Evolutionary conservation across 2,888 invertebrate genomes (phyloP), one percentile per base, ranked within the genome.

Genomic region (Lasioglossum morio): DNA sequence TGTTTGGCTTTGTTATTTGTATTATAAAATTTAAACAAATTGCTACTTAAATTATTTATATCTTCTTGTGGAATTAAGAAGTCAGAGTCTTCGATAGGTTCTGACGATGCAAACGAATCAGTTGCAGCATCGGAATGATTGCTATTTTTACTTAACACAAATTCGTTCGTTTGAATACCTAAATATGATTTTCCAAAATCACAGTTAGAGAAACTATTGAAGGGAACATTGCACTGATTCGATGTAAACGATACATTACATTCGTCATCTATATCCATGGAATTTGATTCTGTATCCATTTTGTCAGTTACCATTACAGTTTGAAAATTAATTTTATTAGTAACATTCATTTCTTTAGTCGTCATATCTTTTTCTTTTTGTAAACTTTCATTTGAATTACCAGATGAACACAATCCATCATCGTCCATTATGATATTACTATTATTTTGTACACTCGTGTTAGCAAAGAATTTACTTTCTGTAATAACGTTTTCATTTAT

Each of bases 401-500:
- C 27, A n/a, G 69, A 8, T 40, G 37, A 40, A 73, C 12, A 57
- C 19, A 5, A 23, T 19, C 14, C 27, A 72, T 69, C 48, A 0
- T 60, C n/a, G 14, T 77, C 40, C 10, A 14, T 73, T 75, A n/a
- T 0, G 30, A 19, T 37, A 69, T 72, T 27, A 70, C 16, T 76
- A 30, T 46, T 74, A 23, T 53, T 48, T 37, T 79, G 48, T 4
- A 74, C 27, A 37, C 34, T 27, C 10, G 84, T 37, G 63, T 86
- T 86, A 1, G 90, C 63, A 80, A 95, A 95, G 85, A 93, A 95
- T 93, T 94, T 93, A 75, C 95, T 95, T 76, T 93, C 88, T 14
- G 87, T 70, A 7, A 93, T 72, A 27, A 80, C 84, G 63, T 88
- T 89, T 46, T 93, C 91, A 79, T 94, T 92, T 76, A 95, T 92